phyloP scores from a whole-genome alignment of 2,113 vertebrate species.

The Anthoscopus minutus region DNA sequence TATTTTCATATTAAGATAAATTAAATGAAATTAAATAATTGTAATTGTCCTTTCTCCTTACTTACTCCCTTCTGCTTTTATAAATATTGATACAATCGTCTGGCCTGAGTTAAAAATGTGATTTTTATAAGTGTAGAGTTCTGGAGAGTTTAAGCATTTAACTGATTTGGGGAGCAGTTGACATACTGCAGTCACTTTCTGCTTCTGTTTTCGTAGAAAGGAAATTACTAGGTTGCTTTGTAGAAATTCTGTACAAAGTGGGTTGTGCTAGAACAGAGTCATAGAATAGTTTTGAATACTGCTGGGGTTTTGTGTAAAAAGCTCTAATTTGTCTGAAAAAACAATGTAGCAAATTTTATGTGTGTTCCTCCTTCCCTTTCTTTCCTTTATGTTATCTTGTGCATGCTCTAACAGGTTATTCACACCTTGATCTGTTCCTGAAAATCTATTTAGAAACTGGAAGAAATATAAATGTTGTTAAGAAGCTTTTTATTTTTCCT shows the following conservation, averaged over 20 bases:
- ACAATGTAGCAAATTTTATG: rapidly evolving
- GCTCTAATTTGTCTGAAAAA: not conserved
- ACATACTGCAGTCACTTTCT: not conserved
- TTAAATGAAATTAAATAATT: not conserved
- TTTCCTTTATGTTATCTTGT: not conserved
- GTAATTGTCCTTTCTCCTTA: not conserved
- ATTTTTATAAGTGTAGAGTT: not conserved
- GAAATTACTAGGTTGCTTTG: not conserved
- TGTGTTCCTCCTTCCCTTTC: not conserved
- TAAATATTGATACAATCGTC: not conserved
- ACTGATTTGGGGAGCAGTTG: not conserved
- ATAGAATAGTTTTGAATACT: not conserved
- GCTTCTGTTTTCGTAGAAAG: not conserved
- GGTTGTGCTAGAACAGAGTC: not conserved
- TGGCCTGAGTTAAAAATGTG: not conserved
- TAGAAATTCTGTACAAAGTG: not conserved
- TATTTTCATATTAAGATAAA: not conserved
- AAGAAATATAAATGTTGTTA: not conserved
- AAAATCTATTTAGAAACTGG: not conserved
- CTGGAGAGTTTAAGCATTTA: not conserved
- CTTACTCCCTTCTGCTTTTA: not conserved
- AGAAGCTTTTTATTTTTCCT: not conserved
- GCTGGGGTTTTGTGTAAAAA: not conserved
- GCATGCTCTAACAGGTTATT: not conserved
- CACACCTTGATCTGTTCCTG: not conserved